Evolutionary conservation across 2,113 vertebrate species (phyloP), one percentile per base, ranked within the genome.

Genomic region (Lampris incognitus): DNA sequence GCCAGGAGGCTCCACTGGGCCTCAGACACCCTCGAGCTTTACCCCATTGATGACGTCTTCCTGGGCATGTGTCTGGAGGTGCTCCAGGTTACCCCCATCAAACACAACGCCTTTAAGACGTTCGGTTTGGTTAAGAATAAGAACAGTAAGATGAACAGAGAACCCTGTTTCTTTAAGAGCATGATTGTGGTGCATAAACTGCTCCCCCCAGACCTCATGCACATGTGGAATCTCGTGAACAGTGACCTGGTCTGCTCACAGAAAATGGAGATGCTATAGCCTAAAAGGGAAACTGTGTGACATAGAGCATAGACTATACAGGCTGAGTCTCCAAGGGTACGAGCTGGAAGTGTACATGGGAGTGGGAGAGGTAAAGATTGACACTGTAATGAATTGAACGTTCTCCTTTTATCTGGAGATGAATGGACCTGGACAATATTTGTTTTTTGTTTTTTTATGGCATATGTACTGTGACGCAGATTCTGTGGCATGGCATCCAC

Each of bases 161-260:
- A 99, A 83, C 98, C 98, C 0, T 99, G 98, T 79, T 98, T 99
- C 61, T 99, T 94, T 89, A 96, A 92, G 75, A 92, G 90, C 89
- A 96, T 99, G 97, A 92, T 99, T 1, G 97, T 99, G 5, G 98
- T 99, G 38, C 98, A 99, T 94, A 99, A 99, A 94, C 92, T 99
- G 76, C 93, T 98, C 8, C 97, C 98, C 0, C 50, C 81, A 0
- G 98, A 99, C 2, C 90, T 99, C 73, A 83, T 95, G 69, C 84
- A 85, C 67, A 99, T 99, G 97, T 99, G 98, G 98, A 87, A 93
- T 69, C 91, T 98, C 86, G 95, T 99, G 50, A 96, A 97, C 62
- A 91, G 95, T 78, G 95, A 97, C 62, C 94, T 98, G 62, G 94
- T 96, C 0, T 99, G 98, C 70, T 93, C 97, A 0, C 94, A 95